Conservation (phyloP, 2,888 invertebrate species). For the Vanessa cardui region DNA sequence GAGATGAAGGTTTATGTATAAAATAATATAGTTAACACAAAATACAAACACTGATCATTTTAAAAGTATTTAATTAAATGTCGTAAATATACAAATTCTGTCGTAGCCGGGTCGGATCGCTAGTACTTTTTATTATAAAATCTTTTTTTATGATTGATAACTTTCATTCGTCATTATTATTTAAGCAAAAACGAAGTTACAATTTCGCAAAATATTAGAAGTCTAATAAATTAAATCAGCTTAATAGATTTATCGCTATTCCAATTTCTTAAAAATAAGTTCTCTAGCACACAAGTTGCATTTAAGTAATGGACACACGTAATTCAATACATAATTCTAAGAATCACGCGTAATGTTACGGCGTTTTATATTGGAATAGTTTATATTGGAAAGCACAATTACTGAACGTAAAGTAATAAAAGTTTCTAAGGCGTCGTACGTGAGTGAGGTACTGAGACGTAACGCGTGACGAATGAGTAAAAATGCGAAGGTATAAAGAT, state of each 20-base stretch:
- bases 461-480: constrained; percentile 75
- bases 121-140: too few species aligned
- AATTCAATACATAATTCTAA: constrained; percentile 6
- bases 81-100: too few species aligned
- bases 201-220: constrained; percentile 43
- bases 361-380: constrained; percentile 41
- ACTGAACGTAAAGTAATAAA: constrained; percentile 65
- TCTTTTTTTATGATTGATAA: constrained; percentile 52
- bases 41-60: too few species aligned
- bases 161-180: constrained; percentile 62
- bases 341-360: constrained; percentile 12
- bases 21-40: too few species aligned
- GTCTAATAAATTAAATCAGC: constrained; percentile 42
- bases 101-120: too few species aligned
- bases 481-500: constrained; percentile 49
- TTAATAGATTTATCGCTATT: constrained; percentile 38
- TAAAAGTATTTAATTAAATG: too few species aligned
- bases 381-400: constrained; percentile 58
- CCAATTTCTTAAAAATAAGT: not conserved
- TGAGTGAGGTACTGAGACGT: constrained; percentile 65
- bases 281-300: not conserved
- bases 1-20: too few species aligned
- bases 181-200: constrained; percentile 44
- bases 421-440: constrained; percentile 67
- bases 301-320: constrained; percentile 1